Evolutionary conservation across 2,113 vertebrate genomes (phyloP).

Genomic region (Aythya baeri): DNA sequence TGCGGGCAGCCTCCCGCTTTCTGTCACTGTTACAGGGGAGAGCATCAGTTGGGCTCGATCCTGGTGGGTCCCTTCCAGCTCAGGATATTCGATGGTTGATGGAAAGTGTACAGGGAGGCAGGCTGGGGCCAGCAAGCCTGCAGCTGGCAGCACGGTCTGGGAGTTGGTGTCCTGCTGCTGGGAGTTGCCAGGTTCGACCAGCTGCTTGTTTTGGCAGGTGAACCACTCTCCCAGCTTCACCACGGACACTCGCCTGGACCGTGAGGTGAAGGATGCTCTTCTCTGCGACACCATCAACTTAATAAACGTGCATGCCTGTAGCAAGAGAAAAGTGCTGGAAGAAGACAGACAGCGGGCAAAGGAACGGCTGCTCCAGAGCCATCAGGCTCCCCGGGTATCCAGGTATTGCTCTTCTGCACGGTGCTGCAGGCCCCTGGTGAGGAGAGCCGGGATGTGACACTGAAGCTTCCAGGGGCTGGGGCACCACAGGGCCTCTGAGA

Average conservation of each 20-base stretch:
- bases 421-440: not conserved
- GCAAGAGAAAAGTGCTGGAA: constrained; percentile 76
- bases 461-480: not conserved
- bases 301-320: constrained; percentile 74
- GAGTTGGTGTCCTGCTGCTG: too few relatives aligned
- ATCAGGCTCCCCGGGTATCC: constrained; percentile 41
- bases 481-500: not conserved
- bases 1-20: not conserved
- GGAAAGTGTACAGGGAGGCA: accelerated
- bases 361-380: constrained; percentile 73
- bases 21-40: not conserved
- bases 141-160: not conserved
- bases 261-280: constrained; percentile 80
- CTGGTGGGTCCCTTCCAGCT: not conserved
- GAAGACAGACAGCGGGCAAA: constrained; percentile 78
- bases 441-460: not conserved
- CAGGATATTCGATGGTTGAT: not conserved
- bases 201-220: constrained; percentile 68
- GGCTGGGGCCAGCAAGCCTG: not conserved
- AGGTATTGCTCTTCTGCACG: constrained; percentile 30
- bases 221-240: constrained; percentile 85
- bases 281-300: constrained; percentile 79
- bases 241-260: constrained; percentile 78
- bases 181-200: not conserved
- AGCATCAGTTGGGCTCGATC: not conserved